These are phyloP conservation scores for Odontesthes bonariensis DNA, from an alignment of 2,113 vertebrate genomes.

Conservation along the genomic window DNA sequence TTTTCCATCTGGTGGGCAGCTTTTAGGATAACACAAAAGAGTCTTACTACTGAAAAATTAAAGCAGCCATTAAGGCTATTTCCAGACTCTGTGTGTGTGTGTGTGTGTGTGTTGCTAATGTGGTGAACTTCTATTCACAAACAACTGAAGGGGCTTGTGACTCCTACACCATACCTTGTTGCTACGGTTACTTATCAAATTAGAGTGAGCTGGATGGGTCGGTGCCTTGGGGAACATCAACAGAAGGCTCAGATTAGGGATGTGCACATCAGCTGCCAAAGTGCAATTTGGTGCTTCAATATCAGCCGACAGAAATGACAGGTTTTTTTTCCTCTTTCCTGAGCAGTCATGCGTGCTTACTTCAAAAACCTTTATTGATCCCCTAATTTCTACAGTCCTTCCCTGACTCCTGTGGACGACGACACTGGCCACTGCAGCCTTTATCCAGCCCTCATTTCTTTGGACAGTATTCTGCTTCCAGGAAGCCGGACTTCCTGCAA, in stretches of 20 bases:
- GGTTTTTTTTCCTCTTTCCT: constrained; percentile 13
- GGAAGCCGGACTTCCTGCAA: neutral
- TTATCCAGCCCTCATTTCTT: too few relatives aligned
- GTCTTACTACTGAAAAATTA: constrained; percentile 35
- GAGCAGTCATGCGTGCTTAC: constrained; percentile 12
- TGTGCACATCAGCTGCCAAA: constrained; percentile 5
- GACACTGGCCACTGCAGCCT: neutral
- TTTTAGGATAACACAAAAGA: constrained; percentile 58
- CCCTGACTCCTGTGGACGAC: neutral
- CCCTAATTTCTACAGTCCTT: neutral
- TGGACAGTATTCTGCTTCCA: neutral
- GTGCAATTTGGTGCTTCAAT: constrained; percentile 22
- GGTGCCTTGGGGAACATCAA: constrained; percentile 26
- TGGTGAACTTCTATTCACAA: constrained; percentile 31
- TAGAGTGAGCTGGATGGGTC: constrained; percentile 27
- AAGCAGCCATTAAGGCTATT: constrained; percentile 44
- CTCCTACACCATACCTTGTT: constrained; percentile 34
- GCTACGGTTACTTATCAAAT: constrained; percentile 50
- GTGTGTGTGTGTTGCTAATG: constrained; percentile 37
- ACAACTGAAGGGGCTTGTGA: constrained; percentile 13
- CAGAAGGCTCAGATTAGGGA: constrained; percentile 27
- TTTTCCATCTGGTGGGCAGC: constrained; percentile 32
- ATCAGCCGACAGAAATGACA: neutral
- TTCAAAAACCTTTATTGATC: constrained; percentile 24
- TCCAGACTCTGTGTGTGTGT: neutral